Base-by-base conservation (phyloP, 2,888 invertebrate species). In the Hipparchia semele region DNA sequence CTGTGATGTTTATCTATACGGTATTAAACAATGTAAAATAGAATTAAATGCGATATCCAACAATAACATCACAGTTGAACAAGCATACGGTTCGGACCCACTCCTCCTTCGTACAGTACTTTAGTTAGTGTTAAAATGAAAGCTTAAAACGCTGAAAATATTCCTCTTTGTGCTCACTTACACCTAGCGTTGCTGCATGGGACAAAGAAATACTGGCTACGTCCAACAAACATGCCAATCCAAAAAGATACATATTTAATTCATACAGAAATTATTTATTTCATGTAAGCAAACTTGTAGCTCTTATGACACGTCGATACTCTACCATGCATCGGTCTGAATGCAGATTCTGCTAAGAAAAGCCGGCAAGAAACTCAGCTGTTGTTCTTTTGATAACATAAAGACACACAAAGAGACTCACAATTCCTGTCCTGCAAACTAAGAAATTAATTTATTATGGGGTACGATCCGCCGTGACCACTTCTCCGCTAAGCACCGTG, bases 1-100 rank as follows among this genome's bases (percentile, higher is more conserved):
- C 61, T 8, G 10, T 61, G 51, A 69, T 69, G 33, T 51, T 69
- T 69, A 69, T 69, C 69, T 69, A 46, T 49, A 33, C 46, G n/a
- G 67, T 45, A 67, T 67, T 67, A 45, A 67, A 54, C 53, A 46
- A 62, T 62, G 46, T 62, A 13, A 62, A 62, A 62, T 49, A 62
- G 45, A 46, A 62, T 62, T 62, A 46, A 62, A 62, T 49, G 62
- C 62, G 49, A 13, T 62, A 46, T 62, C 1, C 46, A 13, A 62
- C 46, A 62, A 62, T 62, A 62, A 46, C 62, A 46, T 62, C 54
- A 9, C 45, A 64, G 62, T 58, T 53, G 49, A 45, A 9, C 56
- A 62, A 49, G 13, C n/a, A 1, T 49, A 62, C 62, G 46, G 62
- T 62, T 45, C n/a, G n/a, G 6, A 5, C 39, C 39, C 1, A 39